Conservation (phyloP, 2,888 invertebrate species). For the Drosophila quasianomalipes region DNA sequence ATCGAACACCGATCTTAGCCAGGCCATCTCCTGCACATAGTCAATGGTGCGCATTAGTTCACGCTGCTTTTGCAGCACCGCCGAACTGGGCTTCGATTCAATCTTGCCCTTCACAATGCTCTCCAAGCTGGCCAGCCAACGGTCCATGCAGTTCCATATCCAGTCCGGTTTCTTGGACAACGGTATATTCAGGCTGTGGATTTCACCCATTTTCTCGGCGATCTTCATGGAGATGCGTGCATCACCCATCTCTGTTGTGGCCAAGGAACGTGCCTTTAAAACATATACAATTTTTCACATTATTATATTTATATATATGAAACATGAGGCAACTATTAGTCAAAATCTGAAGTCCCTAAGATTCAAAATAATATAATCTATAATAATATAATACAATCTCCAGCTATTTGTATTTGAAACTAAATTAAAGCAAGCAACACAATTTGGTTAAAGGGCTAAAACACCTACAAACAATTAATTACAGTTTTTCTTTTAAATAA, state of each 20-base stretch:
- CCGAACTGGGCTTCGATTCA: constrained; percentile 82
- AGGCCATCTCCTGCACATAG: constrained; percentile 89
- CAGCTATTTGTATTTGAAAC: too few species aligned
- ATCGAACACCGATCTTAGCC: constrained; percentile 89
- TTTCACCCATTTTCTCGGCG: constrained; percentile 96
- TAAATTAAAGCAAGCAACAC: too few species aligned
- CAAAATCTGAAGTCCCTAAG: background rate
- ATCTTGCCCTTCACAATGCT: constrained; percentile 84
- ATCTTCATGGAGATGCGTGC: constrained; percentile 93
- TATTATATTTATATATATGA: background rate
- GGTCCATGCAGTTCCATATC: constrained; percentile 95
- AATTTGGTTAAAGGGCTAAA: too few species aligned
- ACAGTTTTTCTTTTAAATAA: background rate
- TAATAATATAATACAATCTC: too few species aligned
- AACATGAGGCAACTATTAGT: background rate
- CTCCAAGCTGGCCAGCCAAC: constrained; percentile 88
- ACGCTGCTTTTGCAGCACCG: constrained; percentile 63
- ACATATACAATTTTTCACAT: constrained; percentile 4
- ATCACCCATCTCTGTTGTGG: constrained; percentile 92
- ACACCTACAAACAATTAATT: background rate
- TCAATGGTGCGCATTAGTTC: constrained; percentile 85
- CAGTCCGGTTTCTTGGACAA: constrained; percentile 98
- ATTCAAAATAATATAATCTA: too few species aligned
- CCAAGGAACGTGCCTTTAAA: constrained; percentile 92
- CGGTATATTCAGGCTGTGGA: constrained; percentile 97